Evolutionary conservation across 1,140 invertebrate species (phyloP), one percentile per base, ranked within the genome.

Genomic region (Mya arenaria): DNA sequence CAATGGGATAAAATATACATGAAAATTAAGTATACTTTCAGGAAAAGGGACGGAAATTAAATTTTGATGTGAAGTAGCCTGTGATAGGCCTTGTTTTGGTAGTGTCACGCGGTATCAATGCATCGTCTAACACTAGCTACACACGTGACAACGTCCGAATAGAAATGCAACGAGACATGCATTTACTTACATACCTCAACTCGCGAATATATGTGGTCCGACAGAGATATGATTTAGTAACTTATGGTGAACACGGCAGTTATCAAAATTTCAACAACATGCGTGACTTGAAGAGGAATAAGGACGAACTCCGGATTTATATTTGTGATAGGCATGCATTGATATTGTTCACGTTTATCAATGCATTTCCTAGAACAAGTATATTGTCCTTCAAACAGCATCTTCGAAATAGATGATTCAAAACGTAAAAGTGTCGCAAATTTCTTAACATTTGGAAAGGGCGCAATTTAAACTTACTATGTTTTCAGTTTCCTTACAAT

Each of bases 271-370:
- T 15, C 58, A 28, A 62, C 58, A 28, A n/a, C n/a, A n/a, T n/a
- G n/a, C n/a, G n/a, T n/a, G n/a, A 19, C 28, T 17, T 28, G 19
- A 62, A 23, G 23, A 28, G 17, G 23, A 62, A 19, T 3, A 3
- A 62, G 17, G 58, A 62, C 58, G 17, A 34, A 23, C 23, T 23
- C 17, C 15, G 62, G 62, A 13, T 15, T 36, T n/a, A 34, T 15
- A n/a, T 65, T 36, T 65, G 62, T 65, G 62, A 65, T 65, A 65
- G 62, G 62, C 62, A 65, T 65, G 62, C 62, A 65, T 65, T 65
- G 62, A 17, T 65, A 34, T 17, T 30, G 17, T 65, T 34, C 36
- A 65, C 8, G 37, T 8, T 65, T 34, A 65, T 65, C 62, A 65
- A 65, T 65, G 34, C 62, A 65, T 65, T n/a, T 34, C 62, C 62